Evolutionary conservation across 2,888 invertebrate species (phyloP), one percentile per base, ranked within the genome.

Genomic region (Dexiosoma caninum): DNA sequence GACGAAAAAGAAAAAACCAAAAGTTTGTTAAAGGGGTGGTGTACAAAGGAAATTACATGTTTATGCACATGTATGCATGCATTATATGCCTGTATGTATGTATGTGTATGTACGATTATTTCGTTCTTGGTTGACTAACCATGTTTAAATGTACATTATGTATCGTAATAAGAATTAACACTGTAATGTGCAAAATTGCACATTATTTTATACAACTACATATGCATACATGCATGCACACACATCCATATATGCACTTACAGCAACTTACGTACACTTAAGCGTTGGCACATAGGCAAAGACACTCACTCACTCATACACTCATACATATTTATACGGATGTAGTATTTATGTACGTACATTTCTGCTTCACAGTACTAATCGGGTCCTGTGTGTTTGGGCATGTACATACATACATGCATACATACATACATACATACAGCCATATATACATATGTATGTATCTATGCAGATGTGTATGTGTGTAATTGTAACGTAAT

Each of bases 151-250:
- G 57, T 49, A 49, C 27, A 49, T 46, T 53, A 55, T 72, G 62
- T 72, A 64, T 16, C 53, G 62, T 64, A 72, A 72, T 72, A 72
- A 72, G 72, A 72, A 72, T 72, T 66, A 74, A 67, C 75, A 71
- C 71, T 76, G 80, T 78, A 78, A 84, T 83, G 84, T 77, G 78
- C 75, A 84, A 85, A 87, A 88, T 89, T 88, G 87, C 88, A 88
- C 89, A 88, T 88, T 88, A 88, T 85, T 86, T 87, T 87, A 88
- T 27, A 27, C 27, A 6, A 27, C 27, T 87, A n/a, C n/a, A n/a
- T n/a, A 88, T 84, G 85, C 86, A 53, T 2, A 40, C 23, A 23
- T 51, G 21, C 27, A 51, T n/a, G n/a, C n/a, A n/a, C n/a, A n/a
- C n/a, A n/a, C n/a, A n/a, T n/a, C n/a, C n/a, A n/a, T n/a, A n/a